Base-by-base conservation (phyloP, 2,888 invertebrate genomes). In the Leptopilina drosophilae region DNA sequence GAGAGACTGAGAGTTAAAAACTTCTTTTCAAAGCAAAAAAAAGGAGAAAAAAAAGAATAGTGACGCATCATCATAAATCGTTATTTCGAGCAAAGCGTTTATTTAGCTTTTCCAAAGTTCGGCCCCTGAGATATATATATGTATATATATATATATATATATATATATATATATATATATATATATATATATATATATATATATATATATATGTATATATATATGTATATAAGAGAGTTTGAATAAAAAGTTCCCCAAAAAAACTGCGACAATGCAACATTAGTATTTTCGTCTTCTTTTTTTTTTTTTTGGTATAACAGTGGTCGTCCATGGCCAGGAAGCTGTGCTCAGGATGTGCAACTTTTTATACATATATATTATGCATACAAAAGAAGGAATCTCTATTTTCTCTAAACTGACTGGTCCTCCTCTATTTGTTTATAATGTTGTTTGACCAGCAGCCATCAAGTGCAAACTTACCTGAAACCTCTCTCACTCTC, bases 31-130 rank as follows among this genome's bases (percentile, higher is more conserved):
- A 26, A 26, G 14, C 33, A 73, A 73, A 20, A 26, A 33, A 33
- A 26, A n/a, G n/a, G 42, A 42, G 8, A 42, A 42, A 42, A 42
- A 8, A 42, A 42, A 8, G 8, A 8, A 42, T 42, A 42, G 42
- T 42, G 42, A 69, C 20, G 69, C 69, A 73, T 73, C 69, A 73
- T 73, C 69, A 73, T 73, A 73, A 73, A 73, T 73, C 69, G 69
- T 73, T 73, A 73, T 73, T 73, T 73, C 69, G 53, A 73, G 69
- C 53, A 73, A 73, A 3, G 33, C 69, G 53, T 73, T 73, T 73
- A 53, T 73, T 73, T 53, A 26, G n/a, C 33, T n/a, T 73, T 56
- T 49, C 42, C 33, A 33, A 33, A 73, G 33, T 73, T 53, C 53
- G 26, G 69, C 53, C 69, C 9, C 49, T 1, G 26, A 66, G 66